Evolutionary conservation across 2,888 invertebrate genomes (phyloP).

Genomic region (Drosophila anomalata): DNA sequence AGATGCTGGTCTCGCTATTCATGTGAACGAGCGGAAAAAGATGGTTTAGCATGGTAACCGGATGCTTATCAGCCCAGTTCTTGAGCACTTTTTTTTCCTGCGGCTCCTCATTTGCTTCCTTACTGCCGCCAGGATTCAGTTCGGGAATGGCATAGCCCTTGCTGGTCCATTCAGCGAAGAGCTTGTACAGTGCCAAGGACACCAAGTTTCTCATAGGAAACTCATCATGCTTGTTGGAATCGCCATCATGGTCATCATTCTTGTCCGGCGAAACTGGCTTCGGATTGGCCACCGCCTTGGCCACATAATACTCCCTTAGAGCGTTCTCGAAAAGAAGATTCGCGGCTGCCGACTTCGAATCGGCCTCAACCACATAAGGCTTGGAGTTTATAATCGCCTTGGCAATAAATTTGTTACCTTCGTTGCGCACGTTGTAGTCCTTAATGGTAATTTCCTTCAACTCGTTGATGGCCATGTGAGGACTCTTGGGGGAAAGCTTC

Average conservation of each 20-base stretch:
- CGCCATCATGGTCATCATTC: neutral
- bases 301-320: neutral
- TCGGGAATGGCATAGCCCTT: neutral
- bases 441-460: neutral
- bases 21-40: neutral
- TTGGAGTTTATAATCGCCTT: neutral
- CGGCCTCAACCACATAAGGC: neutral
- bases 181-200: neutral
- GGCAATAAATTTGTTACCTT: neutral
- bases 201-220: neutral
- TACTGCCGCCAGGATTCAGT: neutral
- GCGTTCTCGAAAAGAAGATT: neutral
- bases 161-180: neutral
- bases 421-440: neutral
- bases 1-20: neutral
- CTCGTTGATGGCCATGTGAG: slow-evolving; percentile 3
- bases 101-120: neutral
- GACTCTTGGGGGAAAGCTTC: neutral
- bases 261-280: neutral
- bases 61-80: neutral
- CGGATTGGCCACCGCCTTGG: neutral
- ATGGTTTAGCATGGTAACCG: neutral
- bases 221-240: neutral
- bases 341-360: neutral
- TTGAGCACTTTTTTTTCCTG: neutral